These are phyloP conservation scores for Clitarchus hookeri DNA, from an alignment of 2,888 invertebrate species.

Conservation along the genomic window DNA sequence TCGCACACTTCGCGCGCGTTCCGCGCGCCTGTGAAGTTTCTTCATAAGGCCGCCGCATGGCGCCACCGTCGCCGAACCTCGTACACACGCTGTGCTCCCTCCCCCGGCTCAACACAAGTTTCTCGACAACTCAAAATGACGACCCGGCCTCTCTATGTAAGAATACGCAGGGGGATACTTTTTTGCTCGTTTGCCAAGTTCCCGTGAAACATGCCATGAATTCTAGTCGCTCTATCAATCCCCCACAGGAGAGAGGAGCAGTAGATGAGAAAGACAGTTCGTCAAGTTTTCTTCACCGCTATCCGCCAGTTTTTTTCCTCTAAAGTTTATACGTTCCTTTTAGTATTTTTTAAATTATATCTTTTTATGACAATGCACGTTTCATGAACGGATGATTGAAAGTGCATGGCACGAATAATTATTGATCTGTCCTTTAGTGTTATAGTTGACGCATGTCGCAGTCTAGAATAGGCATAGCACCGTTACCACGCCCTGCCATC, in stretches of 20 bases:
- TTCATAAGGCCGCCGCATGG: slow-evolving; percentile 22
- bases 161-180: slow-evolving; percentile 5
- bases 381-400: too few species aligned
- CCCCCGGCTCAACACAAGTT: background rate
- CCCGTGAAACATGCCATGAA: slow-evolving; percentile 16
- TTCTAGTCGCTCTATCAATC: slow-evolving; percentile 19
- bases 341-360: too few species aligned
- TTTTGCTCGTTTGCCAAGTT: slow-evolving; percentile 26
- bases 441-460: too few species aligned
- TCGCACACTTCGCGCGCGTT: background rate
- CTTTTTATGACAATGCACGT: too few species aligned
- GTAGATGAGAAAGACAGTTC: background rate
- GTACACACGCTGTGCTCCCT: background rate
- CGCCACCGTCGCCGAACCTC: background rate
- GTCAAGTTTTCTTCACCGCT: background rate
- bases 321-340: too few species aligned
- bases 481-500: too few species aligned
- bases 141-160: background rate
- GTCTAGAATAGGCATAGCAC: too few species aligned
- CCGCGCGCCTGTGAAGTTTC: slow-evolving; percentile 11
- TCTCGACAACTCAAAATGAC: background rate
- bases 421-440: too few species aligned
- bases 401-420: too few species aligned
- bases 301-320: background rate
- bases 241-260: background rate